These are phyloP conservation scores for Pituophis catenifer DNA, from an alignment of 2,113 vertebrate genomes.

Conservation along the genomic window DNA sequence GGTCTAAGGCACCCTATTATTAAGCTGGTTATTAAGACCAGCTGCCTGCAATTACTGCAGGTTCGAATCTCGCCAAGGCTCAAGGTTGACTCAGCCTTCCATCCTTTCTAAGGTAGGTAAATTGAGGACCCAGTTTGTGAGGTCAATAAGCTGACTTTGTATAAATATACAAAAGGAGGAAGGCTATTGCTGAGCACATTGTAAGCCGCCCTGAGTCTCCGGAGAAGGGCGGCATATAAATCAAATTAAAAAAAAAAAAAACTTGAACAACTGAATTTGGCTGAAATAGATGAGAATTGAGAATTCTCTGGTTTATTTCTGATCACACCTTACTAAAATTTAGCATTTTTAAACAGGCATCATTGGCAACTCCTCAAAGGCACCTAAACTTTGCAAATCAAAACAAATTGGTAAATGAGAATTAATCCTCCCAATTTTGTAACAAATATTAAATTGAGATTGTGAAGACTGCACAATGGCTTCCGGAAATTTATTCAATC, in stretches of 20 bases:
- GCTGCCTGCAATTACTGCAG: too few relatives aligned
- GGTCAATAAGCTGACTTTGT: too few relatives aligned
- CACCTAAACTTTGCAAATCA: background rate
- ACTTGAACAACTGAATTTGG: background rate
- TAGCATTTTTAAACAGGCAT: background rate
- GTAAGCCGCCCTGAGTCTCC: too few relatives aligned
- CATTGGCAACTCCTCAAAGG: background rate
- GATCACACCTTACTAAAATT: background rate
- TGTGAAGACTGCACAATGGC: background rate
- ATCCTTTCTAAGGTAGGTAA: too few relatives aligned
- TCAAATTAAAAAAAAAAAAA: background rate
- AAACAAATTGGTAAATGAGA: background rate
- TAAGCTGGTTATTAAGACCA: too few relatives aligned
- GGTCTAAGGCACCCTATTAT: too few relatives aligned
- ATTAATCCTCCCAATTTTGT: background rate
- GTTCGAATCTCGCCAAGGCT: too few relatives aligned
- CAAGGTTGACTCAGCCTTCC: too few relatives aligned
- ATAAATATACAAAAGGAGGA: too few relatives aligned
- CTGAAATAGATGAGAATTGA: background rate
- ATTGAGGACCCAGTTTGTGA: too few relatives aligned
- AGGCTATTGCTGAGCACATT: too few relatives aligned
- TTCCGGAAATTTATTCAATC: background rate
- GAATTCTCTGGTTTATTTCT: background rate
- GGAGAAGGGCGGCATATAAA: too few relatives aligned
- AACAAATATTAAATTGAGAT: background rate